Evolutionary conservation across 2,113 vertebrate species (phyloP).

Genomic region (Callithrix jacchus): DNA sequence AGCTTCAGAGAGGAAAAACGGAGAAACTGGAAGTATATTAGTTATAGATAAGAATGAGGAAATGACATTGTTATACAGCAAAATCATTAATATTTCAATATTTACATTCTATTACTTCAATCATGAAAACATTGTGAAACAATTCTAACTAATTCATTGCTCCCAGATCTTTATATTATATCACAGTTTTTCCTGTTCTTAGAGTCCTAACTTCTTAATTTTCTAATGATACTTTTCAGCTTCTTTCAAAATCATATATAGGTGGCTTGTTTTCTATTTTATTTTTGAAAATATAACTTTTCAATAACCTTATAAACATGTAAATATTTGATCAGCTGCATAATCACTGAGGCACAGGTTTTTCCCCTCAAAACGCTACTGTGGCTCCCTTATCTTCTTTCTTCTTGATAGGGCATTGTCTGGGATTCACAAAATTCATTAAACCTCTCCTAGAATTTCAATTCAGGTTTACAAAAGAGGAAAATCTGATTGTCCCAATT

Average conservation of each 20-base stretch:
- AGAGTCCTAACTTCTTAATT: background rate
- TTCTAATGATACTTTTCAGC: background rate
- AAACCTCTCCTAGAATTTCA: background rate
- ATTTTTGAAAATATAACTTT: background rate
- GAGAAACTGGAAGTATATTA: background rate
- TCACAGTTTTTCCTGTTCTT: background rate
- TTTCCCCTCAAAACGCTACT: background rate
- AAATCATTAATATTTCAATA: background rate
- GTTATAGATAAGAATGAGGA: background rate
- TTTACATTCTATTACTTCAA: background rate
- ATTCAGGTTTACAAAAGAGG: background rate
- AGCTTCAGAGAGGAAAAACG: background rate
- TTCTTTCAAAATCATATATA: background rate
- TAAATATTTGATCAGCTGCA: background rate
- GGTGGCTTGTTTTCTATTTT: background rate
- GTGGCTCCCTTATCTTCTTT: background rate
- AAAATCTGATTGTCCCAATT: background rate
- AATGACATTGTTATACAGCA: background rate
- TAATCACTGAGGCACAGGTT: background rate
- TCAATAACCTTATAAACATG: background rate
- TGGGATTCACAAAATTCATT: background rate
- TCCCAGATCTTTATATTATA: background rate
- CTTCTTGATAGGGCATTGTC: background rate
- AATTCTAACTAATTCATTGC: background rate
- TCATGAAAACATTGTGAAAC: background rate